phyloP scores from a whole-genome alignment of 1,140 invertebrate genomes.

The Pseudoatta argentina region DNA sequence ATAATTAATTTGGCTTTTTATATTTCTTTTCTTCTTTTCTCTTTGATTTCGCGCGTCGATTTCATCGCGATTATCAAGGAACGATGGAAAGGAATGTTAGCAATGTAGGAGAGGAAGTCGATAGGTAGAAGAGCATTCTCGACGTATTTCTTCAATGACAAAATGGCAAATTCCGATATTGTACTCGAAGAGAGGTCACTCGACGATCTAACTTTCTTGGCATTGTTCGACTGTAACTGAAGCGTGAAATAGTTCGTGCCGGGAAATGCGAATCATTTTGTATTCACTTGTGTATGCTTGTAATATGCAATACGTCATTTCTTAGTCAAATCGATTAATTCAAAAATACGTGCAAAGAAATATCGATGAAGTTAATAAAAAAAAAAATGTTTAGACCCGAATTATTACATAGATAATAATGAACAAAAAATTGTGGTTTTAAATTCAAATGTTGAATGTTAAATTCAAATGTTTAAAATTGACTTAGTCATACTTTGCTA shows the following conservation, averaged over 20 bases:
- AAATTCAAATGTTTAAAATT: background rate
- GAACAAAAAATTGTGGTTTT: background rate
- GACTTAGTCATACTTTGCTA: background rate
- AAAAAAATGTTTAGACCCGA: background rate
- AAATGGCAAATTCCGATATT: constrained; percentile 73
- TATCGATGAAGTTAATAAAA: constrained; percentile 11
- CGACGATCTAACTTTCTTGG: constrained; percentile 33
- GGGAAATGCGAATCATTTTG: background rate
- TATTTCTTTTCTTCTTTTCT: constrained; percentile 45
- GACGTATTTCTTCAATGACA: constrained; percentile 67
- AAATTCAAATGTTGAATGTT: background rate
- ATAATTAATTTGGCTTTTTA: constrained; percentile 65
- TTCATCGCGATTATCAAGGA: constrained; percentile 52
- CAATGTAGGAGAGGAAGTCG: constrained; percentile 69
- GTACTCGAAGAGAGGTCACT: constrained; percentile 56
- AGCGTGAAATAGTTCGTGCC: constrained; percentile 42
- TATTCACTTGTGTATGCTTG: background rate
- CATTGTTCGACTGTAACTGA: constrained; percentile 10
- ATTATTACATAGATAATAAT: background rate
- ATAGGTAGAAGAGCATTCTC: constrained; percentile 60
- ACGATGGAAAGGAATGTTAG: constrained; percentile 63
- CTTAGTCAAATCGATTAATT: constrained; percentile 4
- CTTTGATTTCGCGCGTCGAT: constrained; percentile 62
- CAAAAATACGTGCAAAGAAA: background rate
- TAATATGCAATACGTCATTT: background rate